Conservation (phyloP, 2,113 vertebrate species). For the Nannospalax galili region DNA sequence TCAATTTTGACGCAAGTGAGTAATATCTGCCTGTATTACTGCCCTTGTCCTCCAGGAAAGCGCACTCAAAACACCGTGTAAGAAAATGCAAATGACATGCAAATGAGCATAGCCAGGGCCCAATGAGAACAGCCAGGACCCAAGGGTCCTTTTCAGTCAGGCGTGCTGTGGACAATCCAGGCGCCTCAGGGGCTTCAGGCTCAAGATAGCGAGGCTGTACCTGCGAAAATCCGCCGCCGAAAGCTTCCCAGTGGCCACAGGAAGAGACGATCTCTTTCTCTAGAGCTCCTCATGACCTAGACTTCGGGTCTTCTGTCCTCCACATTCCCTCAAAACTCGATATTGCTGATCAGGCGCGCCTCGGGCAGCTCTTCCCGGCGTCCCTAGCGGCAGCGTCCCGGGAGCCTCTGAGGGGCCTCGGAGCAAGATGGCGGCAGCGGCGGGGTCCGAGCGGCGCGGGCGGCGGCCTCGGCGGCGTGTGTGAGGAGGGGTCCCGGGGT, state of each 20-base stretch:
- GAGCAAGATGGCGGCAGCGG: slow-evolving; percentile 75
- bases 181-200: background rate
- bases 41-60: background rate
- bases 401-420: slow-evolving; percentile 69
- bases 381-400: slow-evolving; percentile 71
- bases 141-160: background rate
- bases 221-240: slow-evolving; percentile 85
- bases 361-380: slow-evolving; percentile 75
- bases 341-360: slow-evolving; percentile 76
- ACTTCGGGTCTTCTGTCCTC: background rate
- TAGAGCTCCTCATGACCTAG: background rate
- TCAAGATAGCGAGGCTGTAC: slow-evolving; percentile 62
- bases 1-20: no score
- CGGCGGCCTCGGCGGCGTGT: slow-evolving; percentile 60
- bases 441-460: slow-evolving; percentile 67
- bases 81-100: background rate
- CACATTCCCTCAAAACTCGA: background rate
- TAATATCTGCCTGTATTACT: background rate
- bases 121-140: no score
- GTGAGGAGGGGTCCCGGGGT: slow-evolving; percentile 67
- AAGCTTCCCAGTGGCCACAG: background rate
- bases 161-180: slow-evolving; percentile 61
- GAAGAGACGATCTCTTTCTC: slow-evolving; percentile 67
- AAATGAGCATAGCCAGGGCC: background rate
- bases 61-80: background rate